Evolutionary conservation across 2,888 invertebrate genomes (phyloP).

Genomic region (Heliconius erato): DNA sequence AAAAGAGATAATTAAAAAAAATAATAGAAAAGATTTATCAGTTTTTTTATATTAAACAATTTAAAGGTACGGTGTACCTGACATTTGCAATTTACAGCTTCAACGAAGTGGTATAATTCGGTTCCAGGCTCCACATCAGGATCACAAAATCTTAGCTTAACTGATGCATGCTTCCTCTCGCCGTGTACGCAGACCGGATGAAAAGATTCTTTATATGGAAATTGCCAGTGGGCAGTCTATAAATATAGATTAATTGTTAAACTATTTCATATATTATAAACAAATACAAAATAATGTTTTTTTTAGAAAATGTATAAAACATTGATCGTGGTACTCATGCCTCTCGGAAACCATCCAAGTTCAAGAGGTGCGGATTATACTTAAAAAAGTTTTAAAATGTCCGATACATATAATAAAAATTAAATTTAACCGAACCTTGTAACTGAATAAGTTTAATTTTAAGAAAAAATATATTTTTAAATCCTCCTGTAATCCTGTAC

Average conservation of each 20-base stretch:
- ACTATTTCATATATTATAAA: too few relatives aligned
- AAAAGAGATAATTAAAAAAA: too few relatives aligned
- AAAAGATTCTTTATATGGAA: constrained; percentile 93
- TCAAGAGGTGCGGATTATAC: too few relatives aligned
- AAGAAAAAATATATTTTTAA: not conserved
- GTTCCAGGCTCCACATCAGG: constrained; percentile 89
- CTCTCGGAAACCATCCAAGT: too few relatives aligned
- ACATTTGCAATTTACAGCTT: constrained; percentile 92
- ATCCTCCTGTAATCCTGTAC: not conserved
- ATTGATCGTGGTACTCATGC: too few relatives aligned
- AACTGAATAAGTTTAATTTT: too few relatives aligned
- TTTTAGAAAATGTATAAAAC: too few relatives aligned
- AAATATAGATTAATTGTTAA: constrained; percentile 5
- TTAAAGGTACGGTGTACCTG: constrained; percentile 62
- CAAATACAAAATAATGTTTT: too few relatives aligned
- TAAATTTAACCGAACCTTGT: too few relatives aligned
- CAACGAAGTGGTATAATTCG: constrained; percentile 90
- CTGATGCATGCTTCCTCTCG: constrained; percentile 87
- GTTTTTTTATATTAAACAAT: not conserved
- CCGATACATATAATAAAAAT: too few relatives aligned
- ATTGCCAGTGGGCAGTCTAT: constrained; percentile 94
- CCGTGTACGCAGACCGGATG: constrained; percentile 95
- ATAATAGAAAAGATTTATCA: not conserved
- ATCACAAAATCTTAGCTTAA: constrained; percentile 90
- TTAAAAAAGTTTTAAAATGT: too few relatives aligned